Base-by-base conservation (phyloP, 2,888 invertebrate species). In the Eudemis profundana region DNA sequence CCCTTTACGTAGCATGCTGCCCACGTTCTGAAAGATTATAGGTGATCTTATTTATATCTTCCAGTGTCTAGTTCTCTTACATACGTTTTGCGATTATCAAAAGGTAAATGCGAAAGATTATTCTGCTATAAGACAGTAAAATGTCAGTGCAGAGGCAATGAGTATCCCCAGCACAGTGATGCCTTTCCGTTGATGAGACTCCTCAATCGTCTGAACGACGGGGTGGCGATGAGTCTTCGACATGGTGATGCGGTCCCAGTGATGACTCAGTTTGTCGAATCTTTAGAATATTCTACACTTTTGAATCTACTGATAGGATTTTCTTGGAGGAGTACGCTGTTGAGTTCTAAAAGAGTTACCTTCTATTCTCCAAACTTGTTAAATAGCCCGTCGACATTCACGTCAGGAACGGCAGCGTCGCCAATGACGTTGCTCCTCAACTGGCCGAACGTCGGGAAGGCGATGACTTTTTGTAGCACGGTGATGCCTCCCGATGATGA, bases 1-100 rank as follows among this genome's bases (percentile, higher is more conserved):
- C 0, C 93, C 83, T 67, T 93, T 94, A 4, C 81, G 83, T 0
- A 95, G 72, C 51, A 94, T 83, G n/a, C 86, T 85, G 42, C 93
- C 90, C 1, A 93, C 79, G 5, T 84, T 82, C 77, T 92, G 74
- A 4, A 68, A 56, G 5, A 5, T 47, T n/a, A 21, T 27, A 5
- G 27, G 7, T 27, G 4, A 5, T 27, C 3, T 5, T 27, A 27
- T 5, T 27, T 27, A 27, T 27, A 3, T 4, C 7, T 7, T 27
- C 7, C 7, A 27, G 4, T 3, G 10, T 33, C 2, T 33, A 10
- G 33, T 33, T 23, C 3, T 5, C 23, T 23, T 3, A 3, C 5
- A 23, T 4, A 23, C 23, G 3, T 23, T n/a, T n/a, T n/a, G n/a
- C n/a, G n/a, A n/a, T n/a, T n/a, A n/a, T n/a, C n/a, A n/a, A n/a